phyloP scores from a whole-genome alignment of 2,888 invertebrate genomes.

The Dioctria rufipes region DNA sequence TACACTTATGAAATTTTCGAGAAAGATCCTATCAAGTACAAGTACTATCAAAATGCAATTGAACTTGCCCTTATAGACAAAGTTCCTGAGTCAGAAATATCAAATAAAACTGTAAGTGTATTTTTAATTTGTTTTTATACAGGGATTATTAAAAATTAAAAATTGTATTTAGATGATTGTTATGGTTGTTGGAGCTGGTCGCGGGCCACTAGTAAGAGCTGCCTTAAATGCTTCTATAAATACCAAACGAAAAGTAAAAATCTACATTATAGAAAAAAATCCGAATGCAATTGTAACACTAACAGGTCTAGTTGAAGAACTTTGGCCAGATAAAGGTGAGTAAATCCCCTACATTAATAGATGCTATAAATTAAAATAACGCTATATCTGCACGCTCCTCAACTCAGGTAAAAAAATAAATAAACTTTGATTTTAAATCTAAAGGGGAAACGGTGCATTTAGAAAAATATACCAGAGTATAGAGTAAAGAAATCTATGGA shows the following conservation, averaged over 20 bases:
- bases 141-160: neutral
- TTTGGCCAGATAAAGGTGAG: constrained; percentile 79
- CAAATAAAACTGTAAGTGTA: constrained; percentile 73
- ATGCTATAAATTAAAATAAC: neutral
- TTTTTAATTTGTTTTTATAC: neutral
- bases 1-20: constrained; percentile 99
- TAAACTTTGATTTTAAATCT: too few species aligned
- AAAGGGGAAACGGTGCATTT: too few species aligned
- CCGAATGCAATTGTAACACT: constrained; percentile 93
- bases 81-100: constrained; percentile 71
- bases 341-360: neutral
- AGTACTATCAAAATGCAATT: constrained; percentile 88
- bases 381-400: too few species aligned
- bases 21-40: constrained; percentile 96
- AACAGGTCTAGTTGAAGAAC: constrained; percentile 81
- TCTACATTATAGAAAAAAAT: constrained; percentile 99
- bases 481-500: too few species aligned
- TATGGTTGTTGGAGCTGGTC: constrained; percentile 94
- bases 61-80: constrained; percentile 80
- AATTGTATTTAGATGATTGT: constrained; percentile 73
- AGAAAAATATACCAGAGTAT: too few species aligned
- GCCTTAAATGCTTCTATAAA: constrained; percentile 84
- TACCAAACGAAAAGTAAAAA: constrained; percentile 81
- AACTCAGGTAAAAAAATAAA: too few species aligned
- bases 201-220: constrained; percentile 95